Percentiles rank a stretch among this genome's conserved stretches.
Evolutionary conservation across 2,888 invertebrate genomes (phyloP).

Genomic region (Chromoteleia sp.): DNA sequence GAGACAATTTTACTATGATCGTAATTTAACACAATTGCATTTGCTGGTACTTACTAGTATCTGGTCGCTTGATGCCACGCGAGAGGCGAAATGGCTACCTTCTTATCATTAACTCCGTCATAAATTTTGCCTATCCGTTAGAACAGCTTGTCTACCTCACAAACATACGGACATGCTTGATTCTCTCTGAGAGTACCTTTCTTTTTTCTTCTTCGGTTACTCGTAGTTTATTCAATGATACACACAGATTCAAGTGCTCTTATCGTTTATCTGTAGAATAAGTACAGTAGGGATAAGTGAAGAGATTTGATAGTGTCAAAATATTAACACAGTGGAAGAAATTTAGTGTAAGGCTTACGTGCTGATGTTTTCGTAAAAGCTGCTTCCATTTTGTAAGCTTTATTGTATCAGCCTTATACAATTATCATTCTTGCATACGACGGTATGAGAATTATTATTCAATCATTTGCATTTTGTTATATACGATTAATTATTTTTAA

Average conservation of each 20-base stretch:
- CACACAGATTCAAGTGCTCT: slow-evolving; percentile 18
- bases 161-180: slow-evolving; percentile 59
- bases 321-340: slow-evolving; percentile 30
- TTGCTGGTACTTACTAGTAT: slow-evolving; percentile 59
- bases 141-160: slow-evolving; percentile 58
- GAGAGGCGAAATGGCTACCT: slow-evolving; percentile 59
- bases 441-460: too few relatives aligned
- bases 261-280: slow-evolving; percentile 23
- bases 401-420: neutral
- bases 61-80: slow-evolving; percentile 35
- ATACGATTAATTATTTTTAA: too few relatives aligned
- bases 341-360: slow-evolving; percentile 1
- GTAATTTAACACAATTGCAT: slow-evolving; percentile 74
- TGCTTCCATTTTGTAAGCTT: neutral
- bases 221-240: slow-evolving; percentile 36
- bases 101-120: slow-evolving; percentile 71
- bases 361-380: neutral
- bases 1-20: slow-evolving; percentile 56
- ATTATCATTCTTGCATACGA: too few relatives aligned
- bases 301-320: slow-evolving; percentile 34
- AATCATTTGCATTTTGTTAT: too few relatives aligned
- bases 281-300: slow-evolving; percentile 27
- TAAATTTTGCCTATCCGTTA: slow-evolving; percentile 75
- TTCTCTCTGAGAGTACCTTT: slow-evolving; percentile 38
- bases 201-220: slow-evolving; percentile 9